Evolutionary conservation across 2,113 vertebrate species (phyloP).

Genomic region (Gymnogyps californianus): DNA sequence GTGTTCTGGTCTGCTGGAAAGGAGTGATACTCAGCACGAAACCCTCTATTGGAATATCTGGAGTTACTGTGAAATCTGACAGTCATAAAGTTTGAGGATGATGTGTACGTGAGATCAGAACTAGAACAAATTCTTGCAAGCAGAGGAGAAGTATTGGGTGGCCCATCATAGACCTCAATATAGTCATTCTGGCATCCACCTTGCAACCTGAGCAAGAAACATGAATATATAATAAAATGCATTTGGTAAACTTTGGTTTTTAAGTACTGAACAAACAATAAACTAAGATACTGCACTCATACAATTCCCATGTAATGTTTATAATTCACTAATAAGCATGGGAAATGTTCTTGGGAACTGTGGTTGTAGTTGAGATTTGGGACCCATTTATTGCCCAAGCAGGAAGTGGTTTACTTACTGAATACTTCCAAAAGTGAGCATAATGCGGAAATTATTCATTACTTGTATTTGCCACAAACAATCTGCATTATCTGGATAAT

Average conservation of each 20-base stretch:
- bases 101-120: background rate
- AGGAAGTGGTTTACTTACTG: conserved; percentile 50
- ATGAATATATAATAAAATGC: background rate
- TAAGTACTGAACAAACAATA: background rate
- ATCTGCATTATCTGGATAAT: conserved; percentile 34
- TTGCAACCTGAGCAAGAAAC: conserved; percentile 49
- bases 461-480: conserved; percentile 74
- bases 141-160: conserved; percentile 38
- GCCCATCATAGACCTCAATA: conserved; percentile 70
- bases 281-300: background rate
- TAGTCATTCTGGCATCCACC: conserved; percentile 47
- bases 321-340: background rate
- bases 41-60: background rate
- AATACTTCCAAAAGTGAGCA: conserved; percentile 33
- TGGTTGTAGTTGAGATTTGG: background rate
- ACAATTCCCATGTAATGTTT: background rate
- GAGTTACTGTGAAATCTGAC: conserved; percentile 59
- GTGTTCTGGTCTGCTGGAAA: conserved; percentile 9
- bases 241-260: background rate
- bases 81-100: conserved; percentile 69
- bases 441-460: conserved; percentile 27
- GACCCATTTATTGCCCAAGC: background rate
- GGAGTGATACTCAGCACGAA: conserved; percentile 46
- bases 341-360: background rate
- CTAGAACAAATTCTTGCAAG: conserved; percentile 61